phyloP scores from a whole-genome alignment of 2,113 vertebrate genomes.

The Opisthocomus hoazin region DNA sequence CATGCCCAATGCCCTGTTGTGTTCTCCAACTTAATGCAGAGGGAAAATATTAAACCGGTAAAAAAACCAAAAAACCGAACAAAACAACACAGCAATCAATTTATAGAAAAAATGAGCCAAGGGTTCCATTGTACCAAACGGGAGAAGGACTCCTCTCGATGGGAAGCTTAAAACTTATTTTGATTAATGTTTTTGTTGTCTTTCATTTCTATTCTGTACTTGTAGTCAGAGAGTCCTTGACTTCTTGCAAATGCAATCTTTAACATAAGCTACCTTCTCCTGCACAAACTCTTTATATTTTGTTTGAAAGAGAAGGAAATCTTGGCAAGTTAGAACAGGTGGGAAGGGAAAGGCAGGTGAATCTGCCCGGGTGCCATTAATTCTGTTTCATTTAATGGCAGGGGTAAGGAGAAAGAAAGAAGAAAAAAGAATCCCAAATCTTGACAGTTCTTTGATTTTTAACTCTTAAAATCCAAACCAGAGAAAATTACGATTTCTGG shows the following conservation, averaged over 20 bases:
- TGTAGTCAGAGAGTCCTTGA: neutral
- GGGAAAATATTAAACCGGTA: neutral
- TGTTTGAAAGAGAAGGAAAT: neutral
- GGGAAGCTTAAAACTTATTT: neutral
- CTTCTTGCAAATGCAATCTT: neutral
- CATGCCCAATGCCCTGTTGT: neutral
- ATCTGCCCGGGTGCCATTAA: neutral
- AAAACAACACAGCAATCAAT: neutral
- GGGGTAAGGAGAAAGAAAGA: neutral
- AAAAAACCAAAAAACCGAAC: neutral
- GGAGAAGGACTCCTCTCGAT: neutral
- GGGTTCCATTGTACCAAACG: neutral
- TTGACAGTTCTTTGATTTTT: neutral
- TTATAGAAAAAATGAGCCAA: neutral
- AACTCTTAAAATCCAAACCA: neutral
- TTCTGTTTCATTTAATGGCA: neutral
- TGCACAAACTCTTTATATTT: neutral
- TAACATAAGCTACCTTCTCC: neutral
- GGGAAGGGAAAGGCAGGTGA: neutral
- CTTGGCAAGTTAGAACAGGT: neutral
- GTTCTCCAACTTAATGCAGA: neutral
- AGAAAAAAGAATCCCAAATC: neutral
- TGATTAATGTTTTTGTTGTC: neutral
- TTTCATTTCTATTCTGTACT: neutral
- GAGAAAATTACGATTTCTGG: neutral